These are phyloP conservation scores for Empidonax alnorum DNA, from an alignment of 2,113 vertebrate genomes.

Conservation along the genomic window DNA sequence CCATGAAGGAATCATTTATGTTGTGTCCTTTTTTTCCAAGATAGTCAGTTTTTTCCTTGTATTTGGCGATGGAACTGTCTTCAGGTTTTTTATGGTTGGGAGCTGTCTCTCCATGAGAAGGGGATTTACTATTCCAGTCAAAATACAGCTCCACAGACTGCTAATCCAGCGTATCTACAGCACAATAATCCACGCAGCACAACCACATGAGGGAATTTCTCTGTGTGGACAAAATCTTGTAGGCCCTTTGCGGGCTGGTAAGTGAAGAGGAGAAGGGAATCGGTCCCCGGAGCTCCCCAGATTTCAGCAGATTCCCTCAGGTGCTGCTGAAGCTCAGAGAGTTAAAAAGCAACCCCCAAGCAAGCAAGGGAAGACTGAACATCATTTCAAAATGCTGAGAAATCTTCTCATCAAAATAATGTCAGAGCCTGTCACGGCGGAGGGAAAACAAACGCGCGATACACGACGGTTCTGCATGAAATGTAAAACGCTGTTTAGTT, in stretches of 20 bases:
- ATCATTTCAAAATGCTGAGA: constrained; percentile 3
- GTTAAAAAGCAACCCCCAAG: constrained; percentile 4
- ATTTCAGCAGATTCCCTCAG: background rate
- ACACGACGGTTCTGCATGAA: background rate
- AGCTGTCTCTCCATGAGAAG: background rate
- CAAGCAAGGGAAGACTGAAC: background rate
- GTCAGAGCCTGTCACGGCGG: constrained; percentile 39
- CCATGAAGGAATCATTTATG: background rate
- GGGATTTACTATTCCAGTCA: constrained; percentile 11
- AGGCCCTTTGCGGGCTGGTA: background rate
- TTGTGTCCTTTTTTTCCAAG: background rate
- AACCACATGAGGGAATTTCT: background rate
- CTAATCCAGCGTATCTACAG: background rate
- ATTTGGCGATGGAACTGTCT: background rate
- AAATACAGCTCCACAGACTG: background rate
- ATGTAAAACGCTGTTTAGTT: constrained; percentile 40
- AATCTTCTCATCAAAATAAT: constrained; percentile 69
- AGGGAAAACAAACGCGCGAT: constrained; percentile 33
- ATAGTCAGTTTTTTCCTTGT: background rate
- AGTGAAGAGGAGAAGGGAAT: background rate
- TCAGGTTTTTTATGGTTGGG: background rate
- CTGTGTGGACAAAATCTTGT: background rate
- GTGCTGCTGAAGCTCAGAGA: background rate
- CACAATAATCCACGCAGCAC: background rate
- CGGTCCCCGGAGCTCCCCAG: background rate